Conservation (phyloP, 2,888 invertebrate species). For the Pristionchus arcanus region DNA sequence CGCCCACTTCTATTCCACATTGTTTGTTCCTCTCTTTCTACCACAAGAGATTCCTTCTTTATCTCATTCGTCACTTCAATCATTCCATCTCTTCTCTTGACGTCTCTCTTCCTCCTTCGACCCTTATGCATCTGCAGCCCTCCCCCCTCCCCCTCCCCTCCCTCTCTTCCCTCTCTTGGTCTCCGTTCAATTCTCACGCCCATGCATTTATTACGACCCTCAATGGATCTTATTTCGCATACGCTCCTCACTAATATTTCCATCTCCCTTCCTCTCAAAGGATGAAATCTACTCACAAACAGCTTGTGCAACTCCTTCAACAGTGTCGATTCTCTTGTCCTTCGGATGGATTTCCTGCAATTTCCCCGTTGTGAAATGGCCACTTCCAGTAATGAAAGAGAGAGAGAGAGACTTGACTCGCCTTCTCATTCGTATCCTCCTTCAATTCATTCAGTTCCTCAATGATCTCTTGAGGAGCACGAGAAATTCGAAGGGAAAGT, state of each 20-base stretch:
- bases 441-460: constrained; percentile 50
- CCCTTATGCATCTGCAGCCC: not conserved
- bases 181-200: constrained; percentile 25
- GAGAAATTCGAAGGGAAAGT: constrained; percentile 75
- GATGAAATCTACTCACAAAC: constrained; percentile 71
- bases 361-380: constrained; percentile 31
- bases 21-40: constrained; percentile 22
- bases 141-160: not conserved
- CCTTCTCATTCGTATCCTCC: not conserved
- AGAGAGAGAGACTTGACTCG: not conserved
- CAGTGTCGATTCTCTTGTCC: constrained; percentile 73
- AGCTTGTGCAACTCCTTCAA: constrained; percentile 77
- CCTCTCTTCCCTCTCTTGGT: not conserved
- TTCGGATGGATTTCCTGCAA: constrained; percentile 63
- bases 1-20: not conserved
- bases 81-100: not conserved
- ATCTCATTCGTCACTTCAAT: constrained; percentile 22
- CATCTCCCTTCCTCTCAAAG: constrained; percentile 53
- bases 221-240: constrained; percentile 4
- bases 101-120: not conserved
- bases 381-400: constrained; percentile 24
- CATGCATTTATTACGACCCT: not conserved
- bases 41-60: not conserved
- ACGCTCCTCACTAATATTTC: not conserved
- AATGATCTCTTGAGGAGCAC: constrained; percentile 55